phyloP scores from a whole-genome alignment of 2,797 vertebrate species.

The Muscicapa striata region DNA sequence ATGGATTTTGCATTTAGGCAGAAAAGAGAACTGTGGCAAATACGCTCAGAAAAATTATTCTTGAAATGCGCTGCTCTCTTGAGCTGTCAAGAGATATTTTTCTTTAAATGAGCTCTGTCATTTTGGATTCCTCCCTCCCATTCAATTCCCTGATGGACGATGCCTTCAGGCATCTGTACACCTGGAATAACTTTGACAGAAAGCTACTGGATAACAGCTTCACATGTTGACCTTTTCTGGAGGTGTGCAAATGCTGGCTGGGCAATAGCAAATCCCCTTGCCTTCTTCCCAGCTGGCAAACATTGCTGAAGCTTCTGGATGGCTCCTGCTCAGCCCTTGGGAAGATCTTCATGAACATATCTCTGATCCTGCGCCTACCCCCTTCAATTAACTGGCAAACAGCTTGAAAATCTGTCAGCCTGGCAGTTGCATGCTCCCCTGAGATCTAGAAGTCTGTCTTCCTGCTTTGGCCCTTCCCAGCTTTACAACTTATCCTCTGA shows the following conservation, averaged over 20 bases:
- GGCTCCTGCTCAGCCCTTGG: neutral
- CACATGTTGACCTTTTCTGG: conserved; percentile 71
- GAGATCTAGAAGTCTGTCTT: neutral
- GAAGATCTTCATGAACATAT: neutral
- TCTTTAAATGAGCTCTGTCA: conserved; percentile 43
- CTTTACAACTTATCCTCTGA: neutral
- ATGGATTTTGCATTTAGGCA: neutral
- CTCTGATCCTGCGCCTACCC: neutral
- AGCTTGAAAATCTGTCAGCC: neutral
- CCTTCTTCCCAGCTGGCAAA: conserved; percentile 47
- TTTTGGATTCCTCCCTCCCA: neutral
- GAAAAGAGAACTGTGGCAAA: neutral
- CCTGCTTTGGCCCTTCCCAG: neutral
- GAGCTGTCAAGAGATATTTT: neutral
- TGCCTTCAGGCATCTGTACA: conserved; percentile 66
- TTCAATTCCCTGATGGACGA: conserved; percentile 12
- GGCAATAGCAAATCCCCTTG: conserved; percentile 62
- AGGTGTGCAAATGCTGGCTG: conserved; percentile 36
- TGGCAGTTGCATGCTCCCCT: neutral
- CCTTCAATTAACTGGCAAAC: neutral
- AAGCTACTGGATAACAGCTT: conserved; percentile 69
- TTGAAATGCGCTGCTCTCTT: neutral
- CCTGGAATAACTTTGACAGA: conserved; percentile 55
- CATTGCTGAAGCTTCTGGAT: conserved; percentile 48
- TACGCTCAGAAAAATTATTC: neutral